Evolutionary conservation across 2,797 vertebrate genomes (phyloP).

Genomic region (Brachyalestes nurse): DNA sequence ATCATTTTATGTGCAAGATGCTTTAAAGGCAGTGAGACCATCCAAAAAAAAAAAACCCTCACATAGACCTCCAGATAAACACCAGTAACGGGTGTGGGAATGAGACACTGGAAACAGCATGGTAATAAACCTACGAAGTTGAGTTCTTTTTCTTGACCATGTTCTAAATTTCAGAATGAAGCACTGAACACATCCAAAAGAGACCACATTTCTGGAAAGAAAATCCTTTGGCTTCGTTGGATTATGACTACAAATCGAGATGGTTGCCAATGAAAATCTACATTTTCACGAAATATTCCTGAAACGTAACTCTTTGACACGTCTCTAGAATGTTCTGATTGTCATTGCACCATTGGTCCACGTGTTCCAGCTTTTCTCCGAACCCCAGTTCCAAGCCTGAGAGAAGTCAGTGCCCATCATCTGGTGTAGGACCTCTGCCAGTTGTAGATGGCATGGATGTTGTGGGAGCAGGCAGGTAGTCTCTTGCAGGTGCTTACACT

Average conservation of each 20-base stretch:
- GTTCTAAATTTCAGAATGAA: conserved; percentile 22
- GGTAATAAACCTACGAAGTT: neutral
- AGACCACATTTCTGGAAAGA: neutral
- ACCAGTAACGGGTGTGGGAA: conserved; percentile 19
- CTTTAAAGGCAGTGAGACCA: conserved; percentile 44
- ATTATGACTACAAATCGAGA: neutral
- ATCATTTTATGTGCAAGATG: conserved; percentile 25
- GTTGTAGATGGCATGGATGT: conserved; percentile 84
- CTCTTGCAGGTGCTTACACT: conserved; percentile 81
- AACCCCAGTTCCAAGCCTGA: neutral
- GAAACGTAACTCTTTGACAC: neutral
- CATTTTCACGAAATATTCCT: neutral
- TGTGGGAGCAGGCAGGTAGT: conserved; percentile 80
- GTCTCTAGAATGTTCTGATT: neutral
- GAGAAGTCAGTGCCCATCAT: conserved; percentile 64
- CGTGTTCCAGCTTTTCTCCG: neutral
- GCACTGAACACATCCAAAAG: neutral
- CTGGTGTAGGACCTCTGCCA: conserved; percentile 88
- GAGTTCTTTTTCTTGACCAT: neutral
- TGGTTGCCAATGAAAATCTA: neutral
- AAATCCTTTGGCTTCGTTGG: neutral
- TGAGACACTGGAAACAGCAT: conserved; percentile 22
- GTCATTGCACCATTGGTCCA: neutral
- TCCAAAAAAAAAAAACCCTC: neutral
- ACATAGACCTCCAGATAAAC: conserved; percentile 3